A percentile compares a stretch with the other conserved stretches of the same genome.
These are phyloP conservation scores for Sphaerophoria rueppellii DNA, from an alignment of 2,888 invertebrate species.

Conservation along the genomic window DNA sequence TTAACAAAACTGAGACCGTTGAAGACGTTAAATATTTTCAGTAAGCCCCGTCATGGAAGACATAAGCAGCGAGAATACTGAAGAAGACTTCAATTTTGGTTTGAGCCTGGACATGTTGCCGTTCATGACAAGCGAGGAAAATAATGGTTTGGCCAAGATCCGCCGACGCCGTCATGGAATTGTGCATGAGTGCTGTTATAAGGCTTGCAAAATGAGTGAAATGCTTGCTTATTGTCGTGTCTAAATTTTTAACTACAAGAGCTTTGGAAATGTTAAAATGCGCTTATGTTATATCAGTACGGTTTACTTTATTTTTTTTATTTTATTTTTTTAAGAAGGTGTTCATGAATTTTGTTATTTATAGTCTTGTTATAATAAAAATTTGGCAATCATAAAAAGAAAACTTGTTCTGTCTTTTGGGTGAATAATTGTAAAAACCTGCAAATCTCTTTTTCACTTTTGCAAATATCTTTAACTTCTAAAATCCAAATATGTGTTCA, in stretches of 20 bases:
- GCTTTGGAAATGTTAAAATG: not conserved
- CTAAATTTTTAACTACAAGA: not conserved
- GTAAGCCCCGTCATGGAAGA: constrained; percentile 33
- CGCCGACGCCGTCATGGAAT: constrained; percentile 76
- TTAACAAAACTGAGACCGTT: not conserved
- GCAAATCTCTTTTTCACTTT: no score
- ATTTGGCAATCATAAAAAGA: no score
- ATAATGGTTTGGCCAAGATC: constrained; percentile 74
- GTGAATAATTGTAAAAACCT: no score
- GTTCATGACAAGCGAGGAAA: constrained; percentile 74
- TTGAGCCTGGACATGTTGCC: constrained; percentile 62
- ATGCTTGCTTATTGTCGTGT: constrained; percentile 75
- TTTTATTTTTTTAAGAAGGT: no score
- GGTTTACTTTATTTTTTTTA: no score
- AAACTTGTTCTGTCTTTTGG: no score
- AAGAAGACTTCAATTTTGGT: constrained; percentile 19
- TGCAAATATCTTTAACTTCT: no score
- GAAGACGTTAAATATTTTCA: not conserved
- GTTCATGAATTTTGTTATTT: no score
- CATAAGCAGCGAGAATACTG: not conserved
- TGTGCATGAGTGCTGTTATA: constrained; percentile 77
- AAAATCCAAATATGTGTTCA: no score
- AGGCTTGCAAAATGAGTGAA: constrained; percentile 75
- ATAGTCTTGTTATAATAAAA: no score
- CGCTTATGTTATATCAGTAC: no score